phyloP scores from a whole-genome alignment of 2,888 invertebrate species.

The Chrysolina haemoptera region DNA sequence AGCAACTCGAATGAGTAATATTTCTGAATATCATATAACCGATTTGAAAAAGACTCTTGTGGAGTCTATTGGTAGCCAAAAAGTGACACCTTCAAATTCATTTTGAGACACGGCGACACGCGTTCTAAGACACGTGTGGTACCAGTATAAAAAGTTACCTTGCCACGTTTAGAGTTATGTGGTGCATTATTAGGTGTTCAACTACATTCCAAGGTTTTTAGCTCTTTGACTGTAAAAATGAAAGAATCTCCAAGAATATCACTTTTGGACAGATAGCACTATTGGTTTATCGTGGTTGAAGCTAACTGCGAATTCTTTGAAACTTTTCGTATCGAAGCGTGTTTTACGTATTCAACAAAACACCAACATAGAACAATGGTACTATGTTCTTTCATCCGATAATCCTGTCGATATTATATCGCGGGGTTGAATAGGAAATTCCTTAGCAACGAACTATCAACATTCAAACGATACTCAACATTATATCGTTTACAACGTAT shows the following conservation, averaged over 20 bases:
- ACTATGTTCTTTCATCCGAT: conserved; percentile 33
- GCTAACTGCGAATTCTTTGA: conserved; percentile 33
- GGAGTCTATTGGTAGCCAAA: too few species aligned
- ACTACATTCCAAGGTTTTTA: background rate
- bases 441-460: too few species aligned
- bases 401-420: conserved; percentile 34
- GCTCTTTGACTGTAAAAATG: background rate
- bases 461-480: too few species aligned
- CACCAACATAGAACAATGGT: too few species aligned
- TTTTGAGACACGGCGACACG: too few species aligned
- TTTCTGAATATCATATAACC: conserved; percentile 18
- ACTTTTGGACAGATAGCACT: conserved; percentile 49
- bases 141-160: background rate
- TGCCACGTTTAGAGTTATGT: conserved; percentile 20
- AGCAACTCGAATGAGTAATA: too few species aligned
- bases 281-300: conserved; percentile 45
- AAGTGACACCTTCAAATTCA: too few species aligned
- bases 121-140: conserved; percentile 25
- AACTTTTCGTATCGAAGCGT: conserved; percentile 46
- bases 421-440: too few species aligned
- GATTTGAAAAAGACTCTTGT: too few species aligned
- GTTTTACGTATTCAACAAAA: conserved; percentile 41
- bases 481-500: too few species aligned
- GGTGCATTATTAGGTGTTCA: conserved; percentile 9
- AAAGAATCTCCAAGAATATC: too few species aligned